phyloP scores from a whole-genome alignment of 2,113 vertebrate species.

The Microtus oregoni region DNA sequence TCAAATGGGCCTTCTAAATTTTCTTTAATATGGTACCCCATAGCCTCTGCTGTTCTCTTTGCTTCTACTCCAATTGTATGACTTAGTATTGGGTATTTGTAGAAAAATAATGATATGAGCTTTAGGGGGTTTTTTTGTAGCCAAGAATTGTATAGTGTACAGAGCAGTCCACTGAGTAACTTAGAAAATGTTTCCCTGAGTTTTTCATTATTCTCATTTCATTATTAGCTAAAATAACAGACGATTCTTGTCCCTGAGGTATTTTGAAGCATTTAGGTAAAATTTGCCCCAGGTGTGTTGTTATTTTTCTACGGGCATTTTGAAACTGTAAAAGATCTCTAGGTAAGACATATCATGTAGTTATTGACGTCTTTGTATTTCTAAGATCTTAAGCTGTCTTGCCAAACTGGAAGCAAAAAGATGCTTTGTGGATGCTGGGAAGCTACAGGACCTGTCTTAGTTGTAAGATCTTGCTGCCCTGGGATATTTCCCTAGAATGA shows the following conservation, averaged over 20 bases:
- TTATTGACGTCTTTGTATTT: constrained; percentile 53
- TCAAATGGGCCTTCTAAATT: constrained; percentile 12
- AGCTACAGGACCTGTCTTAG: constrained; percentile 44
- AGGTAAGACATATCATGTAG: constrained; percentile 22
- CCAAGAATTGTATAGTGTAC: neutral
- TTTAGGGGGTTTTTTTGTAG: constrained; percentile 36
- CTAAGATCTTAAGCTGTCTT: constrained; percentile 61
- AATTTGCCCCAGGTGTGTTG: constrained; percentile 46
- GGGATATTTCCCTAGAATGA: constrained; percentile 50
- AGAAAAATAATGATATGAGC: constrained; percentile 38
- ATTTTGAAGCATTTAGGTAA: constrained; percentile 54
- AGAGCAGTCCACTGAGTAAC: neutral
- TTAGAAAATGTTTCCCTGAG: neutral
- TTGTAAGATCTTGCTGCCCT: constrained; percentile 29
- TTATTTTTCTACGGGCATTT: constrained; percentile 52
- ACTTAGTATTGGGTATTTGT: constrained; percentile 35
- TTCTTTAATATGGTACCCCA: neutral
- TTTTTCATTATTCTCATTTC: constrained; percentile 54
- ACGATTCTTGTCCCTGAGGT: constrained; percentile 37
- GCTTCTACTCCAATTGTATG: constrained; percentile 2
- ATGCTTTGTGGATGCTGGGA: constrained; percentile 33
- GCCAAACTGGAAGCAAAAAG: constrained; percentile 41
- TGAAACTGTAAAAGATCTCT: constrained; percentile 50
- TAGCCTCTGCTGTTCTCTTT: constrained; percentile 41
- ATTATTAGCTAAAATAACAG: constrained; percentile 54